Evolutionary conservation across 1,140 invertebrate genomes (phyloP).

Genomic region (Kradibia gibbosae): DNA sequence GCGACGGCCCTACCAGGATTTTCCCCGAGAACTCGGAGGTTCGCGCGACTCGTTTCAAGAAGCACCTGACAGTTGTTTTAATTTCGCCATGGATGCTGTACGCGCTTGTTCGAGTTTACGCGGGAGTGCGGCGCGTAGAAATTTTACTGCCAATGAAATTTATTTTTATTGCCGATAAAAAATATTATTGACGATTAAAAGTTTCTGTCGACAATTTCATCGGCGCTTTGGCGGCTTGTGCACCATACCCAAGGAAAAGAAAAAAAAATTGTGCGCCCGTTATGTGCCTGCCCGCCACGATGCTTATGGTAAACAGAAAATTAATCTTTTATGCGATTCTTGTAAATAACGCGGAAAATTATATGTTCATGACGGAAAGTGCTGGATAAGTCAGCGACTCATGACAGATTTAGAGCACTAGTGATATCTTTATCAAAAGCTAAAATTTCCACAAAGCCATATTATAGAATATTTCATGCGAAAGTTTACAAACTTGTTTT

Average conservation of each 20-base stretch:
- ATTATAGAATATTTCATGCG: neutral
- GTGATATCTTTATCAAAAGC: constrained; percentile 12
- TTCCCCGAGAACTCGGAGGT: no score
- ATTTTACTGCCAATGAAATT: constrained; percentile 50
- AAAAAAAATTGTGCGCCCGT: constrained; percentile 33
- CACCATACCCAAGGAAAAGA: neutral
- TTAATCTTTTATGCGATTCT: constrained; percentile 22
- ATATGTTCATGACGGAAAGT: neutral
- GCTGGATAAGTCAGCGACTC: neutral
- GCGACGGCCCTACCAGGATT: no score
- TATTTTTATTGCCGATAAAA: constrained; percentile 51
- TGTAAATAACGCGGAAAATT: constrained; percentile 27
- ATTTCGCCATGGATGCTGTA: constrained; percentile 32
- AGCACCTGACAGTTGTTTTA: constrained; percentile 28
- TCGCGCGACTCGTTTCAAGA: neutral
- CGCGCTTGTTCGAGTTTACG: constrained; percentile 40
- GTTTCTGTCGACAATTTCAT: constrained; percentile 50
- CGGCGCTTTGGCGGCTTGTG: constrained; percentile 28
- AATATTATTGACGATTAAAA: constrained; percentile 52
- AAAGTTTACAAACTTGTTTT: neutral
- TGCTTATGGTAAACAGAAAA: constrained; percentile 32
- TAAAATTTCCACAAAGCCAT: neutral
- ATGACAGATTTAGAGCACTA: constrained; percentile 14
- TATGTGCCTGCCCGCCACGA: neutral
- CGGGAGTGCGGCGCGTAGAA: constrained; percentile 39